A percentile compares a stretch with the other conserved stretches of the same genome.
phyloP scores from a whole-genome alignment of 2,888 invertebrate species.

The Acanthopleura granulata region DNA sequence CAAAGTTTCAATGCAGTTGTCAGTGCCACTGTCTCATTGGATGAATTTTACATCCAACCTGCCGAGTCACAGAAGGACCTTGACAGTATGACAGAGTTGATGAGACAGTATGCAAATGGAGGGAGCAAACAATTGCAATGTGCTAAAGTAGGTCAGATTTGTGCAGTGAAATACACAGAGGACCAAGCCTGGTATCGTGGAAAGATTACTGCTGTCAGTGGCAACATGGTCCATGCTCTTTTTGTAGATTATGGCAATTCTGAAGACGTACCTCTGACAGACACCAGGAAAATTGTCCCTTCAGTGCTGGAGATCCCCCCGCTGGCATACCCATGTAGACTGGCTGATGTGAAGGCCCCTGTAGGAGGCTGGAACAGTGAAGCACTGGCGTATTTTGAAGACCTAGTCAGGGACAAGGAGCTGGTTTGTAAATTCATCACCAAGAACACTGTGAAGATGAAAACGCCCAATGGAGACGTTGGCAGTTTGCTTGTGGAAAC shows the following conservation, averaged over 20 bases:
- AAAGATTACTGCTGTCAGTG: conserved; percentile 71
- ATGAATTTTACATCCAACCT: not conserved
- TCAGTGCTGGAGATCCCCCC: conserved; percentile 33
- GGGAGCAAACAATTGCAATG: not conserved
- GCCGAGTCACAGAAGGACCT: not conserved
- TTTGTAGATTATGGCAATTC: conserved; percentile 77
- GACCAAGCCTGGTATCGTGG: conserved; percentile 81
- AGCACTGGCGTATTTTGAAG: conserved; percentile 26
- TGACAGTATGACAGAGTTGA: not conserved
- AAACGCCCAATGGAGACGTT: conserved; percentile 34
- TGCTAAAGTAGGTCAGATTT: conserved; percentile 54
- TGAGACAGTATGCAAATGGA: not conserved
- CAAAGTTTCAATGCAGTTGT: not conserved
- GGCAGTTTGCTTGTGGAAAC: conserved; percentile 19
- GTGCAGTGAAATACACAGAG: conserved; percentile 75
- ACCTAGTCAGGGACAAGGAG: conserved; percentile 36
- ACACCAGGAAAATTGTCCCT: not conserved
- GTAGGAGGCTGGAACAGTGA: conserved; percentile 29
- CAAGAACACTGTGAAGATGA: conserved; percentile 33
- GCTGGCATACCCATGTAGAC: conserved; percentile 47
- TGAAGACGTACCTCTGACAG: conserved; percentile 35
- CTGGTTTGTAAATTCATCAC: conserved; percentile 40
- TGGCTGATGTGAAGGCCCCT: conserved; percentile 40
- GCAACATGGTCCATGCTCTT: conserved; percentile 72
- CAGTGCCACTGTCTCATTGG: conserved; percentile 6